Conservation (phyloP, 1,140 invertebrate species). For the Thrips palmi region DNA sequence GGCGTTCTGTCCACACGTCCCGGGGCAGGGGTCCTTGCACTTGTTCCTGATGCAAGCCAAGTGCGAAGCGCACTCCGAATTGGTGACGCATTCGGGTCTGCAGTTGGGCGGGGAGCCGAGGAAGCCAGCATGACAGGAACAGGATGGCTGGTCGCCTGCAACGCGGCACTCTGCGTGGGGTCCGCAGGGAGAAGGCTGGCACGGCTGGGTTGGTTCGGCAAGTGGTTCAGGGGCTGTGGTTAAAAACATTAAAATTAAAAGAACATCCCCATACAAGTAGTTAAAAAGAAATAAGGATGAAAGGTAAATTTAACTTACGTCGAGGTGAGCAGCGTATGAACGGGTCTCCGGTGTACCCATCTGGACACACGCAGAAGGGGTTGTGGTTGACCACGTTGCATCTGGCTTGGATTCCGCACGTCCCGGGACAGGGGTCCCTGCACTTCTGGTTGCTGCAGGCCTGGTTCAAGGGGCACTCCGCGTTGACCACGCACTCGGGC, state of each 20-base stretch:
- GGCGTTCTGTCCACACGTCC: slow-evolving; percentile 34
- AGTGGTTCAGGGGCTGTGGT: slow-evolving; percentile 14
- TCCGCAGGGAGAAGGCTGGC: slow-evolving; percentile 27
- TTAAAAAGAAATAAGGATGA: neutral
- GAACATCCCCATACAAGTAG: neutral
- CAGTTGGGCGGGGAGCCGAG: slow-evolving; percentile 27
- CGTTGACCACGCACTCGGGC: slow-evolving; percentile 50
- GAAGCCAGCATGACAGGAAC: slow-evolving; percentile 29
- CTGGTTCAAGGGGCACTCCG: slow-evolving; percentile 39
- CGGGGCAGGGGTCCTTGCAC: slow-evolving; percentile 33
- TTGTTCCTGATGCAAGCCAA: slow-evolving; percentile 33
- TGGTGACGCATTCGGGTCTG: slow-evolving; percentile 31
- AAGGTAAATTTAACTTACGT: neutral
- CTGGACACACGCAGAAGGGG: slow-evolving; percentile 51
- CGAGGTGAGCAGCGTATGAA: neutral
- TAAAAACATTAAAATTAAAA: neutral
- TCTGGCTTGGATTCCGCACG: slow-evolving; percentile 46
- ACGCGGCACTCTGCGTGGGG: slow-evolving; percentile 45
- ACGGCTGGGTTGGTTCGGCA: slow-evolving; percentile 20
- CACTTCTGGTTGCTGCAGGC: slow-evolving; percentile 45
- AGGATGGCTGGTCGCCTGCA: slow-evolving; percentile 31
- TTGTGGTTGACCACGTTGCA: slow-evolving; percentile 53
- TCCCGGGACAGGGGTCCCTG: slow-evolving; percentile 39
- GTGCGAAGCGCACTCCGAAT: slow-evolving; percentile 29
- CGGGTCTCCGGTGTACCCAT: slow-evolving; percentile 51